Percentiles rank a stretch among this genome's conserved stretches.
These are phyloP conservation scores for Isoperla grammatica DNA, from an alignment of 2,888 invertebrate species.

Conservation along the genomic window DNA sequence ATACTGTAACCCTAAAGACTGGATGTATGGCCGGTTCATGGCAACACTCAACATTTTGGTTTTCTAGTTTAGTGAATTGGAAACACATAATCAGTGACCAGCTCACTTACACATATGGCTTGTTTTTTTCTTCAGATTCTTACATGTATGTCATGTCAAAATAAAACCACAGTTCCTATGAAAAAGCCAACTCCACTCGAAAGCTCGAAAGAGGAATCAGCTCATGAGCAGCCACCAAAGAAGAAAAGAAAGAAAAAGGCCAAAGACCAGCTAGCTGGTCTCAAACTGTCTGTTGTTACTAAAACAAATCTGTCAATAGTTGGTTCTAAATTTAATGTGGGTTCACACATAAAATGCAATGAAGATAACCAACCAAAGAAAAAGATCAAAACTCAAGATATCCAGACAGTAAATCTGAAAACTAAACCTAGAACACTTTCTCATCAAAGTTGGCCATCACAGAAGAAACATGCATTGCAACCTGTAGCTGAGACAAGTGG, in stretches of 20 bases:
- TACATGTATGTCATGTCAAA: slow-evolving; percentile 19
- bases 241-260: slow-evolving; percentile 22
- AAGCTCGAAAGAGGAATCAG: background rate
- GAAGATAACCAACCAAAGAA: background rate
- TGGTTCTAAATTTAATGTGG: background rate
- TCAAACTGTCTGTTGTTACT: background rate
- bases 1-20: no score
- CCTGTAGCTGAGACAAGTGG: background rate
- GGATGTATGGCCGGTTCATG: no score
- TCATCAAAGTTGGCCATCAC: no score
- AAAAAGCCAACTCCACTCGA: slow-evolving; percentile 1
- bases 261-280: slow-evolving; percentile 17
- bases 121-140: slow-evolving; percentile 24
- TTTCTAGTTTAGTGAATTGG: no score
- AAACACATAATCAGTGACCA: no score
- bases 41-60: no score
- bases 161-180: slow-evolving; percentile 5
- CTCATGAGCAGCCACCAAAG: slow-evolving; percentile 8
- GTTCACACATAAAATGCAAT: background rate
- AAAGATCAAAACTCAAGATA: background rate
- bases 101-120: no score
- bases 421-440: background rate
- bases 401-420: background rate
- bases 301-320: background rate
- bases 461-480: background rate